phyloP scores from a whole-genome alignment of 2,797 vertebrate species.

The Sardinella longiceps region DNA sequence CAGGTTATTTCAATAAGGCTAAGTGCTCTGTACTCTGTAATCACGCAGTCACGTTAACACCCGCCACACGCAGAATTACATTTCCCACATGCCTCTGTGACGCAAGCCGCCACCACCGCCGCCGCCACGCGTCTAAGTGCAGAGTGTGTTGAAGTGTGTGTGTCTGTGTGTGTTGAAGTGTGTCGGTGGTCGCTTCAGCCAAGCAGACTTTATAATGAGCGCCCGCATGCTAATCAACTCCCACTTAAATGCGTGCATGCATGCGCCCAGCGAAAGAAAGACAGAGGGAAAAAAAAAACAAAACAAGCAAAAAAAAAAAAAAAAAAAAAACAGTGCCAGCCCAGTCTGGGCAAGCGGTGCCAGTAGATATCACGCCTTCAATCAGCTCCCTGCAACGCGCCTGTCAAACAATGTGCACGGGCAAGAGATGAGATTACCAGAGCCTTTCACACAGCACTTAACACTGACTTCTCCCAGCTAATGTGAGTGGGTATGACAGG shows the following conservation, averaged over 20 bases:
- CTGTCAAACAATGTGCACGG: neutral
- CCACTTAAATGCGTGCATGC: neutral
- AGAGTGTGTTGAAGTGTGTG: neutral
- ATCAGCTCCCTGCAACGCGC: neutral
- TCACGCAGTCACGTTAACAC: neutral
- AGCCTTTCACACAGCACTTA: conserved; percentile 1
- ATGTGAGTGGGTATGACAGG: neutral
- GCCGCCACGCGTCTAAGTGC: neutral
- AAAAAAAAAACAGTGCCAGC: neutral
- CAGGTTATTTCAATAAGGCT: neutral
- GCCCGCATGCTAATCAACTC: conserved; percentile 9
- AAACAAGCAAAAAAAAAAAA: too few relatives aligned
- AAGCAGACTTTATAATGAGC: conserved; percentile 11
- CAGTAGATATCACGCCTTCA: neutral
- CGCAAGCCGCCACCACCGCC: neutral
- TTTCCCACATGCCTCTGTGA: neutral
- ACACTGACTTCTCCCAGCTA: conserved; percentile 4
- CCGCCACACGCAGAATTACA: neutral
- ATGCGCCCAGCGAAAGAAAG: neutral
- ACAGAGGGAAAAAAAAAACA: too few relatives aligned
- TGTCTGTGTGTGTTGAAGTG: neutral
- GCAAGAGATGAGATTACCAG: neutral
- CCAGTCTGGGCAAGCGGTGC: neutral
- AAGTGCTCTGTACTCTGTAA: neutral
- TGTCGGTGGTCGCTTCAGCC: neutral